A percentile compares a stretch with the other conserved stretches of the same genome.
Evolutionary conservation across 2,113 vertebrate species (phyloP).

Genomic region (Mobula birostris): DNA sequence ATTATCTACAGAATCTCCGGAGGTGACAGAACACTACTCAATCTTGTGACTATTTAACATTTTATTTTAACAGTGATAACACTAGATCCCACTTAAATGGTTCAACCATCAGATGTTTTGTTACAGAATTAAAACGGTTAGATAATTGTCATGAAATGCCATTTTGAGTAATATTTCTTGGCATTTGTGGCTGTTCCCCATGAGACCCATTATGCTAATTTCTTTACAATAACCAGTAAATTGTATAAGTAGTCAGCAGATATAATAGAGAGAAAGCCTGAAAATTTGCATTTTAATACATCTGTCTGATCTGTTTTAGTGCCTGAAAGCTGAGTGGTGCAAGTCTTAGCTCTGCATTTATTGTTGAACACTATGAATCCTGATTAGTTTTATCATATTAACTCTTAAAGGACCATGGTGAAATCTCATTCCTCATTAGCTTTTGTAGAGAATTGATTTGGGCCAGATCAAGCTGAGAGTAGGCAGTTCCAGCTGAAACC

Average conservation of each 20-base stretch:
- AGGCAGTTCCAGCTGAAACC: too few relatives aligned
- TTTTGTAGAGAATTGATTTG: not conserved
- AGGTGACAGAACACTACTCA: not conserved
- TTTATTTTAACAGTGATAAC: not conserved
- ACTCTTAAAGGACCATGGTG: not conserved
- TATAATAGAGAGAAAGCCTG: slow-evolving; percentile 71
- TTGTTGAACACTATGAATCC: slow-evolving; percentile 24
- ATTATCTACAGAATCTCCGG: not conserved
- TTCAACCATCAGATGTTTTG: slow-evolving; percentile 44
- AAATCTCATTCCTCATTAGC: not conserved
- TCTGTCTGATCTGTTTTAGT: slow-evolving; percentile 53
- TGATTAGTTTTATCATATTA: slow-evolving; percentile 35
- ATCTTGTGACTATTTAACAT: not conserved
- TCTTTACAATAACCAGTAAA: slow-evolving; percentile 71
- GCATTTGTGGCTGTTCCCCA: slow-evolving; percentile 62
- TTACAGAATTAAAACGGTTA: slow-evolving; percentile 51
- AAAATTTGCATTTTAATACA: slow-evolving; percentile 87
- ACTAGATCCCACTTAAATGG: not conserved
- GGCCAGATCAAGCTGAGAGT: too few relatives aligned
- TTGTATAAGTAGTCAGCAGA: slow-evolving; percentile 72
- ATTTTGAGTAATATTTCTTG: slow-evolving; percentile 59
- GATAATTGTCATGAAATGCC: slow-evolving; percentile 58
- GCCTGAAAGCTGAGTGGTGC: slow-evolving; percentile 23
- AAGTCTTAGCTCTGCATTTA: slow-evolving; percentile 2
- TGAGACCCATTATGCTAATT: slow-evolving; percentile 73